These are phyloP conservation scores for Psococerastis gibbosa DNA, from an alignment of 2,888 invertebrate genomes.

Conservation along the genomic window DNA sequence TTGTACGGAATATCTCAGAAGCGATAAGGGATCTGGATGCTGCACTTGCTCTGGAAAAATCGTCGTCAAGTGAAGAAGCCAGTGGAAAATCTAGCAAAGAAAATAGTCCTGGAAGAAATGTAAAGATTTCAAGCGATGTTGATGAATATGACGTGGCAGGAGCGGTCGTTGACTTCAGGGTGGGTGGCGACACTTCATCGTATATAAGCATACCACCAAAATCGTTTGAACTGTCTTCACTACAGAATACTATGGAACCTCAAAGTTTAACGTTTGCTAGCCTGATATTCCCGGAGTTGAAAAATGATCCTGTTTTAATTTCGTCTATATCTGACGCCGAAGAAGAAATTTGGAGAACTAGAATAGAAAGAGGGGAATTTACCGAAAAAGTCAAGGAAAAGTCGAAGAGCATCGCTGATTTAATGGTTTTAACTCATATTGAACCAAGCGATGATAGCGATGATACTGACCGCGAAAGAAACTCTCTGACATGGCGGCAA, in stretches of 20 bases:
- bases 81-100: conserved; percentile 38
- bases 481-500: no score
- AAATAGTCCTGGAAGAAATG: conserved; percentile 27
- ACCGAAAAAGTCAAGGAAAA: conserved; percentile 43
- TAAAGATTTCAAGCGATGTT: not conserved
- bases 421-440: conserved; percentile 46
- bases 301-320: conserved; percentile 8
- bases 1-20: conserved; percentile 38
- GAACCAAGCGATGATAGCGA: conserved; percentile 38
- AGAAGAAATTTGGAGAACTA: conserved; percentile 39
- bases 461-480: conserved; percentile 5
- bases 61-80: conserved; percentile 22
- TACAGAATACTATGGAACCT: conserved; percentile 6
- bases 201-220: conserved; percentile 4
- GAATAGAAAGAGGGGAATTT: conserved; percentile 31
- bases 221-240: conserved; percentile 16
- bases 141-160: not conserved
- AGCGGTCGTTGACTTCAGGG: conserved; percentile 5
- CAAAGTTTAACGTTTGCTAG: conserved; percentile 20
- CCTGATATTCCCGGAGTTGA: conserved; percentile 12
- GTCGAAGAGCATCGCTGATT: conserved; percentile 43
- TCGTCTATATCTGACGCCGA: conserved; percentile 38
- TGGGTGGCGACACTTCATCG: conserved; percentile 7
- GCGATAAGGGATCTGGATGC: conserved; percentile 44
- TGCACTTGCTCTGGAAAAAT: conserved; percentile 39